These are phyloP conservation scores for Helleia helle DNA, from an alignment of 2,888 invertebrate genomes.

Conservation along the genomic window DNA sequence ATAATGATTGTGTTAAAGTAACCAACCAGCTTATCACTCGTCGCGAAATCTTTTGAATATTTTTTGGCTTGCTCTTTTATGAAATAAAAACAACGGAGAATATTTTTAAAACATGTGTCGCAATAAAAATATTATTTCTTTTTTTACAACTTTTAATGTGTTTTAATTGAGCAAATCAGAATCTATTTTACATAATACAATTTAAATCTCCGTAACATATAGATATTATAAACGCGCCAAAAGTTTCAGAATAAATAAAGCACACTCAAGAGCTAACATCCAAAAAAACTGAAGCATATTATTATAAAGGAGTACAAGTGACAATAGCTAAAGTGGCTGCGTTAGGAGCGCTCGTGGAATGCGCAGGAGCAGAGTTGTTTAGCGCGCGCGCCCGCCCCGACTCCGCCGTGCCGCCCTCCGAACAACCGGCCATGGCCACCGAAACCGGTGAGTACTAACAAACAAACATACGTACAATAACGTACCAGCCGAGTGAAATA, in stretches of 20 bases:
- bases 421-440: conserved; percentile 69
- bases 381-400: conserved; percentile 65
- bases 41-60: background rate
- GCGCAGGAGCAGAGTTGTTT: conserved; percentile 64
- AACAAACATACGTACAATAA: background rate
- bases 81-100: too few species aligned
- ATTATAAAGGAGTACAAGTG: conserved; percentile 26
- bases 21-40: conserved; percentile 1
- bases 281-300: conserved; percentile 15
- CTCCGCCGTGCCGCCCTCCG: conserved; percentile 66
- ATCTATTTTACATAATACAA: too few species aligned
- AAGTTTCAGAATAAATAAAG: conserved; percentile 8
- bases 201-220: too few species aligned
- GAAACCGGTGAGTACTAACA: conserved; percentile 56
- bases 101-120: too few species aligned
- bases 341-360: conserved; percentile 59
- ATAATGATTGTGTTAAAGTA: background rate
- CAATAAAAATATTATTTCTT: too few species aligned
- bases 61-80: too few species aligned
- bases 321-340: conserved; percentile 57
- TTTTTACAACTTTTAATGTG: too few species aligned
- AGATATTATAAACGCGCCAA: background rate
- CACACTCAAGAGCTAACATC: conserved; percentile 13
- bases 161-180: too few species aligned
- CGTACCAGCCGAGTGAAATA: background rate